A percentile compares a stretch with the other conserved stretches of the same genome.
Conservation (phyloP, 2,113 vertebrate genomes). For the Colossoma macropomum region DNA sequence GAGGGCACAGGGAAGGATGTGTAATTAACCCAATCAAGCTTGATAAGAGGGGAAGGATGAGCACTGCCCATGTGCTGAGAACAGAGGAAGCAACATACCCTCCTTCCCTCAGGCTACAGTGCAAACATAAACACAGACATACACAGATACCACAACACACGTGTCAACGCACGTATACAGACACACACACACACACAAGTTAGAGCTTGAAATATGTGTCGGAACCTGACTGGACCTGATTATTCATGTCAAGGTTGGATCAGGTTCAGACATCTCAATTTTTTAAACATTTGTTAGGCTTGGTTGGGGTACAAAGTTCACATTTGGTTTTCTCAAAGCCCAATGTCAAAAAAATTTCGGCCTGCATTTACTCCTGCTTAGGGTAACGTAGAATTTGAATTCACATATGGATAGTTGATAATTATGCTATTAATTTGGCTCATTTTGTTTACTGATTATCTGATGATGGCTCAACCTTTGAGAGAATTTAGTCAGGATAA, state of each 20-base stretch:
- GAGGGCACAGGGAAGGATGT: conserved; percentile 57
- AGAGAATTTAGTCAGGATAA: background rate
- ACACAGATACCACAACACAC: conserved; percentile 62
- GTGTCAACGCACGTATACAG: conserved; percentile 37
- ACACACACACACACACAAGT: conserved; percentile 39
- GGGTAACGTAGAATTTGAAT: too few relatives aligned
- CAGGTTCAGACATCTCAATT: too few relatives aligned
- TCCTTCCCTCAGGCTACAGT: conserved; percentile 61
- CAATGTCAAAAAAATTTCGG: too few relatives aligned
- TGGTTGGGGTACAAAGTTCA: too few relatives aligned
- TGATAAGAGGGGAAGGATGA: conserved; percentile 48
- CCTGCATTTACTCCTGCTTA: too few relatives aligned
- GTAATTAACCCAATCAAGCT: conserved; percentile 61
- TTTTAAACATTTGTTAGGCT: too few relatives aligned
- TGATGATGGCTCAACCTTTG: too few relatives aligned
- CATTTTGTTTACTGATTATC: too few relatives aligned
- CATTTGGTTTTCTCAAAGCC: too few relatives aligned
- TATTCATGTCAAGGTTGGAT: background rate
- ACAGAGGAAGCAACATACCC: conserved; percentile 52
- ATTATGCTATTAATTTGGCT: too few relatives aligned
- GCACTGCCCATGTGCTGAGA: conserved; percentile 59
- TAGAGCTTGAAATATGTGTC: background rate
- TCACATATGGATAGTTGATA: too few relatives aligned
- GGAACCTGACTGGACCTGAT: background rate
- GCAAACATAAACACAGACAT: conserved; percentile 54